Evolutionary conservation across 2,888 invertebrate species (phyloP), one percentile per base, ranked within the genome.

Genomic region (Clepsis dumicolana): DNA sequence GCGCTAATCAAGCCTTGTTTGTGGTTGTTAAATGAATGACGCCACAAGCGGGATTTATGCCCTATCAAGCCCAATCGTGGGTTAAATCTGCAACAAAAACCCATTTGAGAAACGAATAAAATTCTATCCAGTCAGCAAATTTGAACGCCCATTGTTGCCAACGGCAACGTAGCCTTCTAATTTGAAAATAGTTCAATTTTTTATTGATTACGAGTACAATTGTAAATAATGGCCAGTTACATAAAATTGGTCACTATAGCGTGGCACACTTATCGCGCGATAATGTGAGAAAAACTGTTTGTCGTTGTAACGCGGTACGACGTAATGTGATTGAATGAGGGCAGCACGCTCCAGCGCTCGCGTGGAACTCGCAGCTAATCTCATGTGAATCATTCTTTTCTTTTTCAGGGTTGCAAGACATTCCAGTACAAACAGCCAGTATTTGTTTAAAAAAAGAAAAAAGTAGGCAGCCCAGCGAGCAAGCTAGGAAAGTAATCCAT

Each of bases 301-400:
- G 75, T 76, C 76, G 77, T 80, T 79, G 76, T 71, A 78, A 48
- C 44, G 54, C 50, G 59, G n/a, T n/a, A 82, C 80, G 80, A 81
- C 73, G 76, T 83, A 83, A 86, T 85, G 78, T 79, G 80, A 84
- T 83, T 74, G 82, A 88, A 87, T 83, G 86, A 77, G 87, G 85
- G 72, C 86, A 75, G 73, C 74, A 78, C 76, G 80, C 77, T 80
- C 73, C 63, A 80, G 72, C 78, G 81, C 75, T 74, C 77, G 73
- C 69, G 75, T 75, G 76, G 79, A 79, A 80, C 78, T 77, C 71
- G 72, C 44, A 61, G 48, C 60, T 61, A 48, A 61, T 69, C 70
- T 66, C 75, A 71, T 64, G 64, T 59, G 59, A 68, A 59, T 64
- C 65, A 59, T 65, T 35, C 14, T 56, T 65, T 65, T 64, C 62